Conservation (phyloP, 2,888 invertebrate species). For the Leucoma salicis region DNA sequence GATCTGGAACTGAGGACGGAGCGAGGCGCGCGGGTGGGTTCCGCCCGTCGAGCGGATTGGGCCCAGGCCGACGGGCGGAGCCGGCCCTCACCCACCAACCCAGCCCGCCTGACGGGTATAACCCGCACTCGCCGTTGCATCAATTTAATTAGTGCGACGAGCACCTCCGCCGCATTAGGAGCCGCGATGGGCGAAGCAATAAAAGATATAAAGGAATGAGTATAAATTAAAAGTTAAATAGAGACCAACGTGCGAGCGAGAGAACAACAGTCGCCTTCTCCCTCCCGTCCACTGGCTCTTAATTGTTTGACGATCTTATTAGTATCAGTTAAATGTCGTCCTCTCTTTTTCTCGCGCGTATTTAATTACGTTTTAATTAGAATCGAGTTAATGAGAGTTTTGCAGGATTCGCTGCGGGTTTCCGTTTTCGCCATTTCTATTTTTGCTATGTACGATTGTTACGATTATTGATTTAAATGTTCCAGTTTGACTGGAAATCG, state of each 20-base stretch:
- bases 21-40: slow-evolving; percentile 32
- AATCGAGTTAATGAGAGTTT: slow-evolving; percentile 71
- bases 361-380: slow-evolving; percentile 82
- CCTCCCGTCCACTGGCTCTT: slow-evolving; percentile 55
- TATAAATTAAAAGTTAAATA: slow-evolving; percentile 83
- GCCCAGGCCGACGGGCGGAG: slow-evolving; percentile 27
- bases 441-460: slow-evolving; percentile 35
- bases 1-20: slow-evolving; percentile 67
- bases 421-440: slow-evolving; percentile 43
- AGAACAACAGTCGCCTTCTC: slow-evolving; percentile 39
- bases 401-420: slow-evolving; percentile 54
- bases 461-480: slow-evolving; percentile 29
- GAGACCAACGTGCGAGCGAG: slow-evolving; percentile 61
- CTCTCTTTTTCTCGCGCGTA: slow-evolving; percentile 78
- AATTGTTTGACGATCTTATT: slow-evolving; percentile 83
- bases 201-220: slow-evolving; percentile 83
- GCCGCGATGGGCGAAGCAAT: slow-evolving; percentile 82
- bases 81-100: slow-evolving; percentile 37
- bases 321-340: slow-evolving; percentile 81
- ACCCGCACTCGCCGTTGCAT: slow-evolving; percentile 74
- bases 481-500: slow-evolving; percentile 7
- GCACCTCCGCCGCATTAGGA: slow-evolving; percentile 82
- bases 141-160: slow-evolving; percentile 82
- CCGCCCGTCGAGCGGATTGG: slow-evolving; percentile 48
- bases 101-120: slow-evolving; percentile 14